Base-by-base conservation (phyloP, 2,797 vertebrate genomes). In the Amazona finschi region DNA sequence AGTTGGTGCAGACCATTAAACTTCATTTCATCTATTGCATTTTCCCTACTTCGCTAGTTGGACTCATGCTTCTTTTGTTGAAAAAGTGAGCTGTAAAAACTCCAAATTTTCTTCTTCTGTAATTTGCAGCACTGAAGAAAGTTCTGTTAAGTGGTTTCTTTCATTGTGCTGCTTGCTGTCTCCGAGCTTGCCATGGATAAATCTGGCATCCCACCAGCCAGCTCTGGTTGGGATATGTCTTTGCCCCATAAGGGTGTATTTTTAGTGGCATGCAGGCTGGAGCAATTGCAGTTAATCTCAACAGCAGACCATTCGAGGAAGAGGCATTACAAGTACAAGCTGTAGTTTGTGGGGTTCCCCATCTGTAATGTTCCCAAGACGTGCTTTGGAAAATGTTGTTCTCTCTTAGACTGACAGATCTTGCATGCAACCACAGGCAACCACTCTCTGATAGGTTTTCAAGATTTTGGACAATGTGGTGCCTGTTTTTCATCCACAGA, bases 361-460 rank as follows among this genome's bases (percentile, higher is more conserved):
- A 31, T 53, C 30, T 81, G 14, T 75, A 79, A 47, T 65, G n/a
- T 70, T 90, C 91, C 73, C n/a, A 87, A 93, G 89, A 93, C 38
- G 79, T 44, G 69, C 33, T 49, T 49, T 91, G 88, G 81, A 96
- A 95, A 97, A 95, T 71, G 74, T 73, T 3, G 20, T 70, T 60
- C 17, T 87, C 31, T 27, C 36, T 90, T 92, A 90, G 75, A 64
- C 72, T 67, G 61, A 93, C 89, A 94, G 49, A 94, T 93, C 96
- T 44, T 79, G 31, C 72, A 89, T 36, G 6, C 41, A 95, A 80
- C 84, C 69, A 93, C 81, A 90, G 72, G 89, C 64, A 94, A 95
- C 62, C 60, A 86, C 57, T 77, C 94, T 96, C 85, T 95, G 86
- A 96, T 71, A 91, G 89, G 55, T 71, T 97, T 97, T 97, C 93